These are phyloP conservation scores for Erithacus rubecula DNA, from an alignment of 2,797 vertebrate species.

Conservation along the genomic window DNA sequence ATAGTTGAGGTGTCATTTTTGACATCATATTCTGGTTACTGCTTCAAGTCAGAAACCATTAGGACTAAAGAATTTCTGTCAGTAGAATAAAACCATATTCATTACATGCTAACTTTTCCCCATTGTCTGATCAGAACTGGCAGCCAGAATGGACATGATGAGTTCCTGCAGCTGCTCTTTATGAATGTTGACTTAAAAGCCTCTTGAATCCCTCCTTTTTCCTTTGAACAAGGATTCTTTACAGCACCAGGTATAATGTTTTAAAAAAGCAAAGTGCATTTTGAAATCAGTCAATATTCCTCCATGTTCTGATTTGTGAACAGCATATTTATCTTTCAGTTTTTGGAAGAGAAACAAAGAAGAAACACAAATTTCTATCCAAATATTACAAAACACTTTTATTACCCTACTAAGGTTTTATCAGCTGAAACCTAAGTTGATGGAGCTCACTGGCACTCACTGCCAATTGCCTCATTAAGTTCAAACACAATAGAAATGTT, in stretches of 20 bases:
- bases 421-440: neutral
- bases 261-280: neutral
- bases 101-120: neutral
- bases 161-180: neutral
- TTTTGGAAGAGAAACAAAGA: neutral
- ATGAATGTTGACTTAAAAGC: neutral
- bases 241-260: neutral
- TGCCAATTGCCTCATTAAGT: neutral
- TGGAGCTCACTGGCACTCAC: neutral
- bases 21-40: neutral
- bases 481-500: neutral
- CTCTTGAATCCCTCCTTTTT: neutral
- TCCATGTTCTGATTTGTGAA: neutral
- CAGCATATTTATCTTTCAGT: neutral
- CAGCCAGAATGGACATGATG: neutral
- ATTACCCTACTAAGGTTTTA: neutral
- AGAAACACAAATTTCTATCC: neutral
- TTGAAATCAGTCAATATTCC: neutral
- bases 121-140: slow-evolving; percentile 15
- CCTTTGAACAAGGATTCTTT: neutral
- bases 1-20: neutral
- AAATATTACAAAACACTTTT: neutral
- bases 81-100: neutral
- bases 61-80: neutral
- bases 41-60: neutral